Percentiles rank a stretch among this genome's conserved stretches.
Evolutionary conservation across 2,888 invertebrate genomes (phyloP).

Genomic region (Tipula vernalis): DNA sequence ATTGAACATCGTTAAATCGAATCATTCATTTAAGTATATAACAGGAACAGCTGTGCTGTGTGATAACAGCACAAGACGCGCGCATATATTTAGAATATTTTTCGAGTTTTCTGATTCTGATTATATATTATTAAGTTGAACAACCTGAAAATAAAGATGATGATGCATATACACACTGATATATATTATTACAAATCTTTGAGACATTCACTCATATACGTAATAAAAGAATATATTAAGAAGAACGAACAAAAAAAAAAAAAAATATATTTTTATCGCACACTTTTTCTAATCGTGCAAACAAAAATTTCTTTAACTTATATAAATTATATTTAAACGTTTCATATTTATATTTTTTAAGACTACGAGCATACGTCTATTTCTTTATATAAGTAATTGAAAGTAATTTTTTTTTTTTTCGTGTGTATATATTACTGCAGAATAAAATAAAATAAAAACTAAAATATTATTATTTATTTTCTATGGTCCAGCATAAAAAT

Average conservation of each 20-base stretch:
- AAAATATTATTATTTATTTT: not conserved
- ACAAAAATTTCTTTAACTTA: not conserved
- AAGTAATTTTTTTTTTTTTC: not conserved
- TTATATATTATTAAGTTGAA: not conserved
- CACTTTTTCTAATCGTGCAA: not conserved
- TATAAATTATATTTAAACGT: not conserved
- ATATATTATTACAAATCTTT: not conserved
- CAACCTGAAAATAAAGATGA: not conserved
- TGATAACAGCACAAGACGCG: not conserved
- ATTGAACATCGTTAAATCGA: not conserved
- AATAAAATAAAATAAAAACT: not conserved
- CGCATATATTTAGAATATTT: not conserved
- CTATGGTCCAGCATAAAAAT: slow-evolving; percentile 9
- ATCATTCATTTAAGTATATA: not conserved
- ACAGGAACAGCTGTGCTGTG: not conserved
- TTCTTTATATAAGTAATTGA: not conserved
- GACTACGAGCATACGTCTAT: not conserved
- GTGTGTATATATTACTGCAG: not conserved
- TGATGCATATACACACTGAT: not conserved
- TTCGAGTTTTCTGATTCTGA: not conserved
- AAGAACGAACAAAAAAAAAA: not conserved
- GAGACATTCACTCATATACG: not conserved
- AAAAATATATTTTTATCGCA: not conserved
- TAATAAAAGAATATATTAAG: not conserved
- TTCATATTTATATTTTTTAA: not conserved